A percentile compares a stretch with the other conserved stretches of the same genome.
Conservation (phyloP, 2,113 vertebrate species). For the Eulemur rufifrons region DNA sequence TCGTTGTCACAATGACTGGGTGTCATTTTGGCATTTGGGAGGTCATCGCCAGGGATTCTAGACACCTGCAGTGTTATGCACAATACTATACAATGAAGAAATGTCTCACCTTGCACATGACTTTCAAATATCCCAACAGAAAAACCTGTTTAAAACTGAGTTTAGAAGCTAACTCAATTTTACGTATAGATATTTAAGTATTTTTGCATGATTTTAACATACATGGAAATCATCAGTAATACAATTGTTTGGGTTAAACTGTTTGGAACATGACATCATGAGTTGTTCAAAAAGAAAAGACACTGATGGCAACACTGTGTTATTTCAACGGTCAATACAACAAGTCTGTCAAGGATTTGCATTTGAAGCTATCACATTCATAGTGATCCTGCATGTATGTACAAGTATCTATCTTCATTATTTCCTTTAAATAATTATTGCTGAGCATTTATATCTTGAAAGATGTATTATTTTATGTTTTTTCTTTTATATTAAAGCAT, state of each 20-base stretch:
- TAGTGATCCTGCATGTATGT: not conserved
- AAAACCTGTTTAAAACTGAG: not conserved
- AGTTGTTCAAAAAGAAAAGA: conserved; percentile 12
- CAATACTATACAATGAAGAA: not conserved
- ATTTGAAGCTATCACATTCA: not conserved
- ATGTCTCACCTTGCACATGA: not conserved
- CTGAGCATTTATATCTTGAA: not conserved
- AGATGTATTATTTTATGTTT: not conserved
- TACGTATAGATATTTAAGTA: not conserved
- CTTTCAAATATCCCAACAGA: not conserved
- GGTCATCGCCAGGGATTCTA: not conserved
- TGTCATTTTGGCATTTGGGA: not conserved
- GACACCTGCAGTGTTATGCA: not conserved
- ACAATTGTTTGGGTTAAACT: not conserved
- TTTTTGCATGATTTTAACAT: not conserved
- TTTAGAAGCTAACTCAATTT: not conserved
- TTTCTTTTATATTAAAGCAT: not conserved
- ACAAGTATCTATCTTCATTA: not conserved
- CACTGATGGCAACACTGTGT: not conserved
- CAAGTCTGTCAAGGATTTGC: not conserved
- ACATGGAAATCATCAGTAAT: not conserved
- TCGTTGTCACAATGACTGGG: not conserved
- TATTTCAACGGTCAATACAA: not conserved
- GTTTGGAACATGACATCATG: not conserved
- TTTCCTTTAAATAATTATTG: not conserved